Conservation (phyloP, 2,113 vertebrate species). For the Atractosteus spatula region DNA sequence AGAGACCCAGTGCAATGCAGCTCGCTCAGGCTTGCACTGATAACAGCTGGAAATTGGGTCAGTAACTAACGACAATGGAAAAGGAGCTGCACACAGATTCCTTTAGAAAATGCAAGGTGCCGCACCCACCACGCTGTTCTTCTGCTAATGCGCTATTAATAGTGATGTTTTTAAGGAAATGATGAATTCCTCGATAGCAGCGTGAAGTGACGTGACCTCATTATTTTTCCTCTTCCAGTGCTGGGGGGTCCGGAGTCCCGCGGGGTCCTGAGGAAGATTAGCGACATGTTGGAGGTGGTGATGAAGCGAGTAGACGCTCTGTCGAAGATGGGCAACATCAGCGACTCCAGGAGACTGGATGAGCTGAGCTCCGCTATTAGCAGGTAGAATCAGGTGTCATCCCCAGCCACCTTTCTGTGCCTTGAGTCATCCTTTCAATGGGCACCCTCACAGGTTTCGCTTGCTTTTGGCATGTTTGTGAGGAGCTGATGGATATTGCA, state of each 20-base stretch:
- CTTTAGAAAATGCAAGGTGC: not conserved
- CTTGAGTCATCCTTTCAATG: not conserved
- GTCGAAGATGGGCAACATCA: conserved; percentile 82
- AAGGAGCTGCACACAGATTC: not conserved
- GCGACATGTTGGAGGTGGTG: conserved; percentile 91
- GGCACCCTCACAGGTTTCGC: not conserved
- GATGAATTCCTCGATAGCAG: too few species aligned
- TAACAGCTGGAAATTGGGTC: not conserved
- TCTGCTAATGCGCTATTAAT: not conserved
- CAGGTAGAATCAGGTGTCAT: conserved; percentile 65
- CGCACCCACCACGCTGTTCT: not conserved
- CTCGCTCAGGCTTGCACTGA: not conserved
- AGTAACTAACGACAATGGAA: not conserved
- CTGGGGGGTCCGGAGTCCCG: conserved; percentile 81
- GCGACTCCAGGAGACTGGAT: conserved; percentile 71
- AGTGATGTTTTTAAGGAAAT: not conserved
- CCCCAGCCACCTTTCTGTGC: not conserved
- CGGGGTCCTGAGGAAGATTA: conserved; percentile 87
- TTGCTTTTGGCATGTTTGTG: not conserved
- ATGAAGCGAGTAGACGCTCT: conserved; percentile 86
- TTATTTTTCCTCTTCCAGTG: conserved; percentile 61
- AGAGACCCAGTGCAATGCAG: too few species aligned
- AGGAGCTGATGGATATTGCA: not conserved
- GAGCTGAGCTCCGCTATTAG: conserved; percentile 71
- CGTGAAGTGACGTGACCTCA: not conserved